Conservation (phyloP, 2,113 vertebrate species). For the Podiceps cristatus region DNA sequence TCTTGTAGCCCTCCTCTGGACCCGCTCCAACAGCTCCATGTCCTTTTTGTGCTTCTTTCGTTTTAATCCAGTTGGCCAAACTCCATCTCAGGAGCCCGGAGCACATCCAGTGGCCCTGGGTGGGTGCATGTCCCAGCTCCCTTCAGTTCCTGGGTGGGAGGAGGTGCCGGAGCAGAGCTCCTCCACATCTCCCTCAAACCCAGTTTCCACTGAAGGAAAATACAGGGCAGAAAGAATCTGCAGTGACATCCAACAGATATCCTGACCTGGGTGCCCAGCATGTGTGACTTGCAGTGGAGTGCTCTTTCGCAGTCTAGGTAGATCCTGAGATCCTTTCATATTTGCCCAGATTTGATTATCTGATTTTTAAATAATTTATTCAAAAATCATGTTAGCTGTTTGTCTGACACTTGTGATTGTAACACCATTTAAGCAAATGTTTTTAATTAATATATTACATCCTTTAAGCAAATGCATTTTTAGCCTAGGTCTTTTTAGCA, state of each 20-base stretch:
- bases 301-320: not conserved
- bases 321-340: not conserved
- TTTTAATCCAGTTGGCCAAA: not conserved
- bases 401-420: not conserved
- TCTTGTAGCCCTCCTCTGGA: too few species aligned
- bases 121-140: not conserved
- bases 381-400: not conserved
- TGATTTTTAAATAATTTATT: not conserved
- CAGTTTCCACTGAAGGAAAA: not conserved
- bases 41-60: too few species aligned
- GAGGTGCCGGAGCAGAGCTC: not conserved
- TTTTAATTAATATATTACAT: not conserved
- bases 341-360: not conserved
- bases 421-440: not conserved
- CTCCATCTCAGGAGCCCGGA: fast-evolving
- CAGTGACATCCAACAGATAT: not conserved
- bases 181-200: not conserved
- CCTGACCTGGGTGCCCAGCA: not conserved
- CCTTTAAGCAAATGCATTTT: not conserved
- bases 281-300: not conserved
- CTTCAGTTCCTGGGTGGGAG: not conserved
- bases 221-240: not conserved
- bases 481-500: not conserved
- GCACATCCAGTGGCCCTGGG: not conserved
- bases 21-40: too few species aligned